Percentiles rank a stretch among this genome's conserved stretches.
These are phyloP conservation scores for Iselma pallidipennis DNA, from an alignment of 2,888 invertebrate genomes.

Conservation along the genomic window DNA sequence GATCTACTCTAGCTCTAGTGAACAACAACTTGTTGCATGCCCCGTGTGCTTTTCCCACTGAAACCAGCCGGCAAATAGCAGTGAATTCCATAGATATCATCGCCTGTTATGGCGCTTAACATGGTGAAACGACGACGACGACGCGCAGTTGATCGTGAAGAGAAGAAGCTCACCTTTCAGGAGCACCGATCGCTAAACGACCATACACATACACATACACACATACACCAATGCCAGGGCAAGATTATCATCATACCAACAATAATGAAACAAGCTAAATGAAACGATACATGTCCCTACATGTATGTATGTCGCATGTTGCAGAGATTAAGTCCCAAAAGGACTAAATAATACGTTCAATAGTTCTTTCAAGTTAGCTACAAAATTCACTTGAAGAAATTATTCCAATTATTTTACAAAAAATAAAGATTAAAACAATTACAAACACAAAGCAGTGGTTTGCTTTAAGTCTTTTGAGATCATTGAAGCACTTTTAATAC, in stretches of 20 bases:
- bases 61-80: conserved; percentile 25
- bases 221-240: not conserved
- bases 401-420: too few species aligned
- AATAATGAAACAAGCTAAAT: not conserved
- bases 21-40: not conserved
- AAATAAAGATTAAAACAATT: too few species aligned
- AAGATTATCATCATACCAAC: not conserved
- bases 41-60: conserved; percentile 46
- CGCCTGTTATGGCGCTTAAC: conserved; percentile 8
- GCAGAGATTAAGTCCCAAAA: not conserved
- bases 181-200: not conserved
- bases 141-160: not conserved
- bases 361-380: too few species aligned
- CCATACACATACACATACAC: not conserved
- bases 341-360: too few species aligned
- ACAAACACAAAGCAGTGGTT: too few species aligned
- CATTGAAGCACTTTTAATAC: too few species aligned
- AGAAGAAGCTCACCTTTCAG: not conserved
- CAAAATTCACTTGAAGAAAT: too few species aligned
- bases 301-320: too few species aligned
- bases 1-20: too few species aligned
- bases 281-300: too few species aligned
- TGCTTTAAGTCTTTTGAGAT: too few species aligned
- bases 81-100: conserved; percentile 10
- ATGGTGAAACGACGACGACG: not conserved